These are phyloP conservation scores for Carollia perspicillata DNA, from an alignment of 2,113 vertebrate species.

Conservation along the genomic window DNA sequence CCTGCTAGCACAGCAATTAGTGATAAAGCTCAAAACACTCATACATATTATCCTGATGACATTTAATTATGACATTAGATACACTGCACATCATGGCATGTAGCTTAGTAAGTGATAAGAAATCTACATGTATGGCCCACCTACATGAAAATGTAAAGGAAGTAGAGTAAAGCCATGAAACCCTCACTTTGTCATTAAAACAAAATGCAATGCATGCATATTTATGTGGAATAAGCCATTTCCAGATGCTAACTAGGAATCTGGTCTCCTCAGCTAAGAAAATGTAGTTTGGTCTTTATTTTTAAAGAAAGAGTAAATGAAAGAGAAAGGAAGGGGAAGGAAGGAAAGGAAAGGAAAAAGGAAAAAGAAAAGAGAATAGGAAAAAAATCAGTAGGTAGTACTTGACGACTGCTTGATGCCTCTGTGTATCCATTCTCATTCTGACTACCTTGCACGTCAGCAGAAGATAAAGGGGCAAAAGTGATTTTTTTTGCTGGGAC, in stretches of 20 bases:
- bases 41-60: conserved; percentile 72
- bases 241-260: conserved; percentile 51
- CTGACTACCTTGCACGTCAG: conserved; percentile 62
- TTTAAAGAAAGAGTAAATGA: not conserved
- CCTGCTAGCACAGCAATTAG: conserved; percentile 78
- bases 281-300: not conserved
- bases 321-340: not conserved
- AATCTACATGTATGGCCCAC: conserved; percentile 71
- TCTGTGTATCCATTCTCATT: not conserved
- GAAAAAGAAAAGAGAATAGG: not conserved
- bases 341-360: not conserved
- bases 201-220: conserved; percentile 62
- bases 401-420: not conserved
- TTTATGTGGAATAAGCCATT: conserved; percentile 67
- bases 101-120: conserved; percentile 72
- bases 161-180: conserved; percentile 67
- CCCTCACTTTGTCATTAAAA: conserved; percentile 74
- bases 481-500: conserved; percentile 73
- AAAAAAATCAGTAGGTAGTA: not conserved
- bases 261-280: conserved; percentile 17
- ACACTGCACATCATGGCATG: conserved; percentile 66
- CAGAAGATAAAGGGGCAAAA: conserved; percentile 65
- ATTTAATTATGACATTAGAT: conserved; percentile 80
- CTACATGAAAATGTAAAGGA: conserved; percentile 68
- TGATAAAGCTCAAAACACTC: conserved; percentile 78